Percentiles rank a stretch among this genome's conserved stretches.
These are phyloP conservation scores for Mesodorylaimus sp. DNA, from an alignment of 2,888 invertebrate species.

Conservation along the genomic window DNA sequence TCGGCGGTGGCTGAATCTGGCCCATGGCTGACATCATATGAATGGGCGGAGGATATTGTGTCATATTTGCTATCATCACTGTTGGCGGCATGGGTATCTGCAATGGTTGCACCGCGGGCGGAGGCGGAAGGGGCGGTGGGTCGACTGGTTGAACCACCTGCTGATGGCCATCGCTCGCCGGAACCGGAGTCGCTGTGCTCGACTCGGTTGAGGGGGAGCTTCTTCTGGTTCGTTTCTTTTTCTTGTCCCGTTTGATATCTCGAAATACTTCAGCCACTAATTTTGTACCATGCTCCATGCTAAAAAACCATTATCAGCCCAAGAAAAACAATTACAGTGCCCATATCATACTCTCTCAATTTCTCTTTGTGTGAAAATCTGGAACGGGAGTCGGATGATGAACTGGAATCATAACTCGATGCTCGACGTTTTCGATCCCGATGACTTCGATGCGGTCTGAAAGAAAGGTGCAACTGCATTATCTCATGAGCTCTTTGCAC, in stretches of 20 bases:
- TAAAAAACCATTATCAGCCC: neutral
- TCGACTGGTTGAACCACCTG: neutral
- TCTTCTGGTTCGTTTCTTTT: no score
- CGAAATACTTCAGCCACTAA: neutral
- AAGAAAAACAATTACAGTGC: neutral
- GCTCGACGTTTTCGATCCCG: no score
- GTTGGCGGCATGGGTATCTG: neutral
- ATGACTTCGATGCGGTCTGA: no score
- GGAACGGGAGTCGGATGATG: no score
- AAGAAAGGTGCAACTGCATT: no score
- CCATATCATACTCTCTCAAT: neutral
- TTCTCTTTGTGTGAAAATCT: neutral
- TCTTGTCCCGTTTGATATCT: no score
- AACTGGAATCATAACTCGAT: no score
- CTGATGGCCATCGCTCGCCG: neutral
- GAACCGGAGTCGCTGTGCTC: no score
- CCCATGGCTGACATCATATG: neutral
- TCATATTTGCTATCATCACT: no score
- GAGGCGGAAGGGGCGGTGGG: conserved; percentile 3
- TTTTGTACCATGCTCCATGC: neutral
- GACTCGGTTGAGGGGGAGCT: no score
- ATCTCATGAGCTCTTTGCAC: no score
- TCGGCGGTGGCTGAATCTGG: neutral
- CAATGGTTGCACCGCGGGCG: neutral
- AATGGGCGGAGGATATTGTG: no score